Evolutionary conservation across 2,888 invertebrate species (phyloP).

Genomic region (Argyresthia albistria): DNA sequence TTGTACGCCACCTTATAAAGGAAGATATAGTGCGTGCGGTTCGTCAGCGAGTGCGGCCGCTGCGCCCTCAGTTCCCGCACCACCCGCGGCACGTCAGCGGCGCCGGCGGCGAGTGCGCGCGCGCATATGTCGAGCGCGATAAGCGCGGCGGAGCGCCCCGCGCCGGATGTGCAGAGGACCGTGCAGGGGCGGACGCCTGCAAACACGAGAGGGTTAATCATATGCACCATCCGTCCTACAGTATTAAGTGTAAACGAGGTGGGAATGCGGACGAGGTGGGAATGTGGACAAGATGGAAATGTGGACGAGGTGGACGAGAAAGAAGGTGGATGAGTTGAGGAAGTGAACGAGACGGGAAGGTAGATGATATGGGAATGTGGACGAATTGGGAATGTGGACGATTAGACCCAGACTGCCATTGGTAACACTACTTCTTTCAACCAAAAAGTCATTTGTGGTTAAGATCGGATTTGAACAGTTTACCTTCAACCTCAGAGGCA

Average conservation of each 20-base stretch:
- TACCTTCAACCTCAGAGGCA: conserved; percentile 52
- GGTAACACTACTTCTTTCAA: too few relatives aligned
- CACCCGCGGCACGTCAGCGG: conserved; percentile 88
- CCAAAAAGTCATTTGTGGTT: too few relatives aligned
- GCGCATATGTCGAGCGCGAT: conserved; percentile 90
- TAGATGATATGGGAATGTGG: too few relatives aligned
- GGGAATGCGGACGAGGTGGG: too few relatives aligned
- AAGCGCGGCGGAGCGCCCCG: conserved; percentile 90
- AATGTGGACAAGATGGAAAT: too few relatives aligned
- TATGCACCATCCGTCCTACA: too few relatives aligned
- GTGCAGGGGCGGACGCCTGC: conserved; percentile 79
- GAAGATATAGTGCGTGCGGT: conserved; percentile 92
- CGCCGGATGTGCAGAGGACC: conserved; percentile 91
- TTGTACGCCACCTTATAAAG: conserved; percentile 82
- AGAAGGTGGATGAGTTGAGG: too few relatives aligned
- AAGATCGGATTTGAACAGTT: not conserved
- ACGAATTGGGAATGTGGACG: too few relatives aligned
- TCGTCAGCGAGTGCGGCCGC: conserved; percentile 91
- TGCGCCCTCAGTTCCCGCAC: conserved; percentile 89
- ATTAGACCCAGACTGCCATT: too few relatives aligned
- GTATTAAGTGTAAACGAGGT: too few relatives aligned
- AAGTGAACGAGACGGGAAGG: too few relatives aligned
- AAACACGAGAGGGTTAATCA: conserved; percentile 8
- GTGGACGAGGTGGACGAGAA: too few relatives aligned
- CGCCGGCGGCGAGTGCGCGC: conserved; percentile 84